phyloP scores from a whole-genome alignment of 2,797 vertebrate genomes.

The Protosalanx chinensis region DNA sequence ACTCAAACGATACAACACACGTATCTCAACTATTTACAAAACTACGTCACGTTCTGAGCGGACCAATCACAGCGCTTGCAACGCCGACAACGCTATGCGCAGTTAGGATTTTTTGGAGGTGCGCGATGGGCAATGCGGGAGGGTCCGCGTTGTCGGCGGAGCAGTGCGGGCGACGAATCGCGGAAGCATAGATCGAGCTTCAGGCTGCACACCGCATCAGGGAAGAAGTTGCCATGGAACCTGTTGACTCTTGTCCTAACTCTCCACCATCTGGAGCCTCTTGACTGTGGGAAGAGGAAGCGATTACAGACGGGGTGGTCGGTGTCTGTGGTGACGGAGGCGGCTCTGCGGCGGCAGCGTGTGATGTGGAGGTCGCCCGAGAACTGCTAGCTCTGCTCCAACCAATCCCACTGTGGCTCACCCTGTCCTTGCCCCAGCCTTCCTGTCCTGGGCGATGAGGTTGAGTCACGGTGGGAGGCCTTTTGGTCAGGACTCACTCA shows the following conservation, averaged over 20 bases:
- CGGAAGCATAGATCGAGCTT: no score
- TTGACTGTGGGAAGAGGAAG: not conserved
- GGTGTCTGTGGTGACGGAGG: not conserved
- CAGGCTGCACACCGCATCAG: not conserved
- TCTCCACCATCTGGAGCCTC: not conserved
- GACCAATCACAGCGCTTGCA: no score
- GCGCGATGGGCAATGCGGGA: no score
- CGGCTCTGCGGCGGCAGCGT: not conserved
- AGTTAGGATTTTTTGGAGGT: no score
- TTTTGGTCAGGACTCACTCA: not conserved
- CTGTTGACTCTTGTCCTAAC: not conserved
- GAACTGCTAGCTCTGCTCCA: not conserved
- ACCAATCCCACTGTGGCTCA: not conserved
- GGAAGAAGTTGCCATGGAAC: not conserved
- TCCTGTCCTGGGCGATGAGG: not conserved
- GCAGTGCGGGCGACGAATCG: no score
- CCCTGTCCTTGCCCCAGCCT: not conserved
- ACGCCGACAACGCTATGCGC: no score
- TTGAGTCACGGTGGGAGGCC: not conserved
- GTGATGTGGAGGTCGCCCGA: not conserved
- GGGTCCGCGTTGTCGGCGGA: no score
- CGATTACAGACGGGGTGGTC: not conserved
- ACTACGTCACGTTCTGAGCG: no score
- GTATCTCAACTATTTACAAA: no score
- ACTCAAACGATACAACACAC: no score